Base-by-base conservation (phyloP, 2,888 invertebrate species). In the Reticulitermes lucifugus region DNA sequence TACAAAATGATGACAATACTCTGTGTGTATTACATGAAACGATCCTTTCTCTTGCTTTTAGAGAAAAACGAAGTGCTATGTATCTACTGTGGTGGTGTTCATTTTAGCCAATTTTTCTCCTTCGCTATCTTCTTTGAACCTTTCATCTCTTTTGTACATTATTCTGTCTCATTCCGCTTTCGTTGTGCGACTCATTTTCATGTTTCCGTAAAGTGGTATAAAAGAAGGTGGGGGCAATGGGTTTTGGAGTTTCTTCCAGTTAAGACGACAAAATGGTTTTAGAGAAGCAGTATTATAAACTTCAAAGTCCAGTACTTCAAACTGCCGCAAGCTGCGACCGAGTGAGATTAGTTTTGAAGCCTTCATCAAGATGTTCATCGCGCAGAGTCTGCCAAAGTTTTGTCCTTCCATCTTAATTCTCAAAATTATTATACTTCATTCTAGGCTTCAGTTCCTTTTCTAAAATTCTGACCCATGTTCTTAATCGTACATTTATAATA, bases 251-350 rank as follows among this genome's bases (percentile, higher is more conserved):
- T 46, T 43, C 70, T 71, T 75, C 10, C 73, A 83, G 73, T 83
- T 77, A 77, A 35, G 55, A 35, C 77, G 59, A 77, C 77, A 65
- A 70, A 77, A 59, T 51, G 41, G 77, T 77, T 84, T 77, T 79
- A 84, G 79, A 84, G 79, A 79, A 84, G 79, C 84, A 84, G 59
- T 60, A 79, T 84, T 75, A 84, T 25, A 41, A 84, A 77, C 84
- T 73, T 70, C 55, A 83, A 83, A 83, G 46, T 60, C 73, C 41
- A 73, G 35, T 73, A 29, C 21, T 73, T 73, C 35, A 73, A 73
- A 73, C 7, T 73, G 73, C 73, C 21, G 12, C 12, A 41, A 41
- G 73, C 73, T 73, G 14, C 12, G 35, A 73, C 41, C 73, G 9
- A 73, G 73, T 41, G 41, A 41, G 41, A 73, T 73, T 73, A 73